These are phyloP conservation scores for Melanotaenia parkinsoni DNA, from an alignment of 2,797 vertebrate species.

Conservation along the genomic window DNA sequence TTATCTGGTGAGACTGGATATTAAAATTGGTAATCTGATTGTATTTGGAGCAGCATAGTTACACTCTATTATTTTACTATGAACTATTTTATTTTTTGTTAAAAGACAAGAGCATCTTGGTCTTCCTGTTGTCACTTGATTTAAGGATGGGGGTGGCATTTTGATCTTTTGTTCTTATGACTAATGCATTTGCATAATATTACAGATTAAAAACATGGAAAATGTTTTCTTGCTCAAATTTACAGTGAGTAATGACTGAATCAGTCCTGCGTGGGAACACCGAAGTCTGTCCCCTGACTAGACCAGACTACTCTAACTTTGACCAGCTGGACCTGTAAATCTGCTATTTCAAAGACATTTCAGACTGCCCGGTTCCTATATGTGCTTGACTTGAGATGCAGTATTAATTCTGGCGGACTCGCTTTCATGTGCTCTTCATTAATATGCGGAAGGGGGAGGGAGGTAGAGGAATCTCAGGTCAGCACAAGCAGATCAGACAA, in stretches of 20 bases:
- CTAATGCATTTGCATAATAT: slow-evolving; percentile 33
- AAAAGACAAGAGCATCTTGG: slow-evolving; percentile 10
- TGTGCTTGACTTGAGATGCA: slow-evolving; percentile 51
- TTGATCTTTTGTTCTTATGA: slow-evolving; percentile 30
- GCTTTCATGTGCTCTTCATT: slow-evolving; percentile 70
- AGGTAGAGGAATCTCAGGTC: slow-evolving; percentile 67
- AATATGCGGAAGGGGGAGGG: slow-evolving; percentile 51
- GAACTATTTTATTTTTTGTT: background rate
- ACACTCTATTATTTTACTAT: background rate
- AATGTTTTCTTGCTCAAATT: slow-evolving; percentile 34
- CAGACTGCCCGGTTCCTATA: slow-evolving; percentile 42
- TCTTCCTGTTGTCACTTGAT: slow-evolving; percentile 16
- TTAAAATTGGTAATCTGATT: background rate
- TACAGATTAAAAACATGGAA: slow-evolving; percentile 18
- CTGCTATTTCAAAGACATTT: slow-evolving; percentile 46
- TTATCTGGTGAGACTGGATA: background rate
- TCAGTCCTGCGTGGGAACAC: slow-evolving; percentile 49
- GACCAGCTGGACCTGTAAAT: slow-evolving; percentile 40
- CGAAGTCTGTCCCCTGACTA: slow-evolving; percentile 36
- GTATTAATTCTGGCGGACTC: slow-evolving; percentile 54
- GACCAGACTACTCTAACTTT: slow-evolving; percentile 29
- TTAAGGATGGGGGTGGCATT: slow-evolving; percentile 18
- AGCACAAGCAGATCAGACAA: slow-evolving; percentile 64
- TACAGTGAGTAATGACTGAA: slow-evolving; percentile 41
- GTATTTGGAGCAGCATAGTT: background rate